phyloP scores from a whole-genome alignment of 1,140 invertebrate genomes.

The Solenopsis invicta region DNA sequence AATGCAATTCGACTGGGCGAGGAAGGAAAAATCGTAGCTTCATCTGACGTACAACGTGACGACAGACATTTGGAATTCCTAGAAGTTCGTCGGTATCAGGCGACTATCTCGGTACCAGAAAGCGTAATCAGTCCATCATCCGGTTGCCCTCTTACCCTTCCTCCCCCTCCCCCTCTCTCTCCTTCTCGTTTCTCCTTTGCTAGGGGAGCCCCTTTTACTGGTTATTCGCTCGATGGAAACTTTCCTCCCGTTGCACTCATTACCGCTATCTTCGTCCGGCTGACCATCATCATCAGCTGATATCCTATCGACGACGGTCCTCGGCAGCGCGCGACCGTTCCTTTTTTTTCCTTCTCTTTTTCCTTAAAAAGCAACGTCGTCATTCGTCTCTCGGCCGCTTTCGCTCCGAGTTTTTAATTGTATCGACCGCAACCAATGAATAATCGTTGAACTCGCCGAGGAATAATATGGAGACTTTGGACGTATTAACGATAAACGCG shows the following conservation, averaged over 20 bases:
- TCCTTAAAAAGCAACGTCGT: slow-evolving; percentile 50
- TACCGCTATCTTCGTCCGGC: slow-evolving; percentile 78
- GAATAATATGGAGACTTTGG: slow-evolving; percentile 47
- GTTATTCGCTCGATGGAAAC: slow-evolving; percentile 81
- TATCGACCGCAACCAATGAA: slow-evolving; percentile 38
- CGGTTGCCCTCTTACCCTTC: slow-evolving; percentile 52
- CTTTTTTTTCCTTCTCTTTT: slow-evolving; percentile 37
- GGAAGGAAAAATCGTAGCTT: not conserved
- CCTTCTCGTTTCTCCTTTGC: slow-evolving; percentile 13
- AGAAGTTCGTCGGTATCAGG: slow-evolving; percentile 66
- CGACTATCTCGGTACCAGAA: slow-evolving; percentile 67
- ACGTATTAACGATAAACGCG: slow-evolving; percentile 48
- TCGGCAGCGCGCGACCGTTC: slow-evolving; percentile 28
- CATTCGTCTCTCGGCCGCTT: slow-evolving; percentile 1
- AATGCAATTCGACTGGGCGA: not conserved
- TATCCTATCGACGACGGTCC: slow-evolving; percentile 76
- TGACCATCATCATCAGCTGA: slow-evolving; percentile 79
- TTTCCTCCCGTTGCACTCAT: slow-evolving; percentile 80
- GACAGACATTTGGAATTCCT: slow-evolving; percentile 69
- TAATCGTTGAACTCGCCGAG: slow-evolving; percentile 51
- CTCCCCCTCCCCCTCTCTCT: not conserved
- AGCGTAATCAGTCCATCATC: slow-evolving; percentile 75
- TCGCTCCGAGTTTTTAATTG: slow-evolving; percentile 22
- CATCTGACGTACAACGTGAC: not conserved
- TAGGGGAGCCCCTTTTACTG: slow-evolving; percentile 72